These are phyloP conservation scores for Cyclargus thomasi DNA, from an alignment of 1,140 invertebrate species.

Conservation along the genomic window DNA sequence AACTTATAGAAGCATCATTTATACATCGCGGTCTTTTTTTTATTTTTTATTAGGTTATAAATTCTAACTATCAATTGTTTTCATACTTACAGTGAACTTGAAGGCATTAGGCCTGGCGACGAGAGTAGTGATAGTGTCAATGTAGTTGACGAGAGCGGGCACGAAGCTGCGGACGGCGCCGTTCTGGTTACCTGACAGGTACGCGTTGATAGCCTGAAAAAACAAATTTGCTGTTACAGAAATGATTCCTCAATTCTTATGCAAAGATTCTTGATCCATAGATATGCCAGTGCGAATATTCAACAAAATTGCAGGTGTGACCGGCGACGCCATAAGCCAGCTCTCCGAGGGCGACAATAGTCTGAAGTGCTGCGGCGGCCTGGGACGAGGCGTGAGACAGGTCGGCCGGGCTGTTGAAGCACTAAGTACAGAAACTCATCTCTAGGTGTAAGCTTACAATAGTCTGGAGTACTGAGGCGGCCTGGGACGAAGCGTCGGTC, in stretches of 20 bases:
- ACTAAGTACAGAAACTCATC: constrained; percentile 18
- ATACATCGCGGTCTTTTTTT: too few species aligned
- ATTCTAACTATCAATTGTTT: neutral
- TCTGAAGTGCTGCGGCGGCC: constrained; percentile 32
- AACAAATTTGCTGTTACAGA: neutral
- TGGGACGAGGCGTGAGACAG: constrained; percentile 32
- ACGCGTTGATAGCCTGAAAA: constrained; percentile 42
- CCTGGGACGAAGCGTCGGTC: constrained; percentile 31
- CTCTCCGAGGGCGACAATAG: constrained; percentile 40
- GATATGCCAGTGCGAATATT: too few species aligned
- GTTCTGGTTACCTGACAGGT: constrained; percentile 32
- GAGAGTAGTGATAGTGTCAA: constrained; percentile 23
- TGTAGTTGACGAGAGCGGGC: constrained; percentile 31
- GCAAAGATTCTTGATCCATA: neutral
- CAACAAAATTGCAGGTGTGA: constrained; percentile 49
- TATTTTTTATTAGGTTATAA: too few species aligned
- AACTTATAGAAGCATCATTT: too few species aligned
- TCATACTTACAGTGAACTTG: constrained; percentile 27
- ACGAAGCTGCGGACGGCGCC: constrained; percentile 12
- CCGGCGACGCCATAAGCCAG: constrained; percentile 45
- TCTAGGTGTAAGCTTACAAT: constrained; percentile 29
- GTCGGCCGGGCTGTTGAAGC: constrained; percentile 29
- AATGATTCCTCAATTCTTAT: too few species aligned
- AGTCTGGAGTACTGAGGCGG: constrained; percentile 34
- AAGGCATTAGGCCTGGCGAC: constrained; percentile 26